Evolutionary conservation across 2,113 vertebrate genomes (phyloP).

Genomic region (Oreotrochilus melanogaster): DNA sequence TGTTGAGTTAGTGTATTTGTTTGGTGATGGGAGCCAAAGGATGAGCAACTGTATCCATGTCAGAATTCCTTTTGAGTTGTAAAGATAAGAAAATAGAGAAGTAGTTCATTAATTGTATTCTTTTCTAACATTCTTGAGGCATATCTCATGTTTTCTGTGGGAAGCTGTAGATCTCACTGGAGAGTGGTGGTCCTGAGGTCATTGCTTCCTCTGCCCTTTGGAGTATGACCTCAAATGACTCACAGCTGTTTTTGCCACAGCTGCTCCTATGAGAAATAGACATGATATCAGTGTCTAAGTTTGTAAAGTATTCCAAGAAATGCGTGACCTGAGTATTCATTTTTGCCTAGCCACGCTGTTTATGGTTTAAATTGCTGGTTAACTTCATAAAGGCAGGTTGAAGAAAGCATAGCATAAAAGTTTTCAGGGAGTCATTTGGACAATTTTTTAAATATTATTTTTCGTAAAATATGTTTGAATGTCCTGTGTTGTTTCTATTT

Average conservation of each 20-base stretch:
- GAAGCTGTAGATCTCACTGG: not conserved
- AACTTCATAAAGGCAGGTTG: not conserved
- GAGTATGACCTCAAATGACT: not conserved
- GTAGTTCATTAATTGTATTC: fast-evolving
- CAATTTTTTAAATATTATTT: not conserved
- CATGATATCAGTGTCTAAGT: not conserved
- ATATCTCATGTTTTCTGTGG: not conserved
- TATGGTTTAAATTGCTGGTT: not conserved
- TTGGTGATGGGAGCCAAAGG: too few species aligned
- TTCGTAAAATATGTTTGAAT: not conserved
- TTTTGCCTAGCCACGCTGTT: not conserved
- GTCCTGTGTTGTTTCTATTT: not conserved
- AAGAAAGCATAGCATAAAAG: not conserved
- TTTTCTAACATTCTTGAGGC: not conserved
- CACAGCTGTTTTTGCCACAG: not conserved
- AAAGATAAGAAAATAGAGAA: not conserved
- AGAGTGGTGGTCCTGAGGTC: not conserved
- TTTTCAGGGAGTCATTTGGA: not conserved
- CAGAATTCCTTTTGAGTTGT: not conserved
- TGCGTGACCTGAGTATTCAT: not conserved
- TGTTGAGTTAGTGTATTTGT: too few species aligned
- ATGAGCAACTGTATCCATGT: fast-evolving
- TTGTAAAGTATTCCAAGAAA: not conserved
- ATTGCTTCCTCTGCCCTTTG: not conserved
- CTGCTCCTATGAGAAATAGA: not conserved